phyloP scores from a whole-genome alignment of 2,888 invertebrate species.

The Homarus gammarus region DNA sequence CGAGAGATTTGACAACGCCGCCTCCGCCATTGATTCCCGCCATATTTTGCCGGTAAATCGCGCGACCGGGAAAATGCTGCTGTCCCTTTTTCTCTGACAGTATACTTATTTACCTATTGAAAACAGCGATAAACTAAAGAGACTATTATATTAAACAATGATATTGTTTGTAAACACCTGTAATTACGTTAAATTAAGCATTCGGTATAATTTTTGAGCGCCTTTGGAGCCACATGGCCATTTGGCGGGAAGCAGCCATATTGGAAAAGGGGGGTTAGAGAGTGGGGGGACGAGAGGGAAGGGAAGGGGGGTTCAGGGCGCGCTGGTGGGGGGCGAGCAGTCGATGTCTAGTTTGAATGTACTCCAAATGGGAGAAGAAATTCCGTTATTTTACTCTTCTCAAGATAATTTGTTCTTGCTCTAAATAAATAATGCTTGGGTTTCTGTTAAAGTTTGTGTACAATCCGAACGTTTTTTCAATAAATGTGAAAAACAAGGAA shows the following conservation, averaged over 20 bases:
- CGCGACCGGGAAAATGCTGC: background rate
- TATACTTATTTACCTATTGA: background rate
- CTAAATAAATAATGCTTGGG: too few relatives aligned
- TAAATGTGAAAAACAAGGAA: too few relatives aligned
- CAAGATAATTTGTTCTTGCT: too few relatives aligned
- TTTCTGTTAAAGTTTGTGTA: too few relatives aligned
- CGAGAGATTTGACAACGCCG: slow-evolving; percentile 28
- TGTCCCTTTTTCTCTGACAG: slow-evolving; percentile 40
- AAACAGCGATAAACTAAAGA: background rate
- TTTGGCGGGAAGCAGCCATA: slow-evolving; percentile 62
- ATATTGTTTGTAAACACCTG: background rate
- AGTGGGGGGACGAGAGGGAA: background rate
- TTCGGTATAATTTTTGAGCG: background rate
- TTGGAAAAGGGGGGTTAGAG: slow-evolving; percentile 28
- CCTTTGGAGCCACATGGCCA: slow-evolving; percentile 31
- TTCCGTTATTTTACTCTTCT: background rate
- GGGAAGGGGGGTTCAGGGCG: slow-evolving; percentile 8
- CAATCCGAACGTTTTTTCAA: too few relatives aligned
- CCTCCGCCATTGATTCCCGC: slow-evolving; percentile 59
- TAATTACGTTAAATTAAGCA: background rate
- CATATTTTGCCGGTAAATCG: slow-evolving; percentile 59
- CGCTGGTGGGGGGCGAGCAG: background rate
- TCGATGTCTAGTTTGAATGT: slow-evolving; percentile 27
- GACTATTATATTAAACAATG: background rate
- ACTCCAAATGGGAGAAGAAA: background rate